Percentiles rank a stretch among this genome's conserved stretches.
Conservation (phyloP, 2,888 invertebrate genomes). For the Osedax frankpressi region DNA sequence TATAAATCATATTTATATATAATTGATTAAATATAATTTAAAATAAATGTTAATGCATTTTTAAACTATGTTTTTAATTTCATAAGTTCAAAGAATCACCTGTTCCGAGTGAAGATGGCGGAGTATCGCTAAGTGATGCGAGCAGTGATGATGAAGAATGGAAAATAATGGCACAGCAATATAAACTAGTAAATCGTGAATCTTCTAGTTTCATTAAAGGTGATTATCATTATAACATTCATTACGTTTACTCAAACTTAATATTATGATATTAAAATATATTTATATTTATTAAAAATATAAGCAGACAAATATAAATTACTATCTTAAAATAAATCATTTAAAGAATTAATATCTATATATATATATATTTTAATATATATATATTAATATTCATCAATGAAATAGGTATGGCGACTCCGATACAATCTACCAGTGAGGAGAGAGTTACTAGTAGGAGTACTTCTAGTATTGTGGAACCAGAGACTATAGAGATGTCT, state of each 20-base stretch:
- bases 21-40: too few relatives aligned
- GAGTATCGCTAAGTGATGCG: not conserved
- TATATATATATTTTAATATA: too few relatives aligned
- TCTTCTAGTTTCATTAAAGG: not conserved
- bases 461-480: not conserved
- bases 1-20: too few relatives aligned
- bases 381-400: not conserved
- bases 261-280: too few relatives aligned
- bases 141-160: not conserved
- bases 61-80: too few relatives aligned
- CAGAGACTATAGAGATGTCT: not conserved
- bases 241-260: too few relatives aligned
- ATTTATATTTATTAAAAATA: not conserved
- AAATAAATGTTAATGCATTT: too few relatives aligned
- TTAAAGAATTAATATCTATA: too few relatives aligned
- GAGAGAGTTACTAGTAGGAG: not conserved
- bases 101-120: not conserved
- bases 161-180: not conserved
- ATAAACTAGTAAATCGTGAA: not conserved
- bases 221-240: too few relatives aligned
- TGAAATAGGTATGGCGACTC: not conserved
- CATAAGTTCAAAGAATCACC: not conserved
- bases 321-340: too few relatives aligned
- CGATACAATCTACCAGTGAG: not conserved
- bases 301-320: not conserved